Conservation (phyloP, 2,888 invertebrate genomes). For the Scaptodrosophila latifasciaeformis region DNA sequence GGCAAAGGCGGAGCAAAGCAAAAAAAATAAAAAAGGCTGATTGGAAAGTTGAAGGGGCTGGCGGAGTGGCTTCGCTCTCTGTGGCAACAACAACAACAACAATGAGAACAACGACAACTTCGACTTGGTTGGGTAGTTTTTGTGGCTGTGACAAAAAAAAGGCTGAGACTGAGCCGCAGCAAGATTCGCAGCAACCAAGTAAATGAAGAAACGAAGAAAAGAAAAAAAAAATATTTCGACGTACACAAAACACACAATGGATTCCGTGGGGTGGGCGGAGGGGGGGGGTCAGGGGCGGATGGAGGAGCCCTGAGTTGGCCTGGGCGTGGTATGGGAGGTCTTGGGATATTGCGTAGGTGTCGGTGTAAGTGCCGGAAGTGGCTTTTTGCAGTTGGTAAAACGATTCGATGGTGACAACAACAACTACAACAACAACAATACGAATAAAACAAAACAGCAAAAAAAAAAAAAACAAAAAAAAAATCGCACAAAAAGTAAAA, state of each 20-base stretch:
- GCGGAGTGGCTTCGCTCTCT: too few relatives aligned
- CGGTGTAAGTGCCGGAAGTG: conserved; percentile 38
- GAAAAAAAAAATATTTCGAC: neutral
- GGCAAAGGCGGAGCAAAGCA: too few relatives aligned
- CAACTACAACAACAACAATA: neutral
- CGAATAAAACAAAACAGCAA: neutral
- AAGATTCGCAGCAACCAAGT: neutral
- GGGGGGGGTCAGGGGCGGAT: neutral
- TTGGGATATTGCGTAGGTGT: conserved; percentile 25
- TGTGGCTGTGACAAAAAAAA: conserved; percentile 18
- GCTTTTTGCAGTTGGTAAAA: conserved; percentile 22
- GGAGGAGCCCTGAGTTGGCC: neutral
- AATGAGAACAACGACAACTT: too few relatives aligned
- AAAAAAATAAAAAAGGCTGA: too few relatives aligned
- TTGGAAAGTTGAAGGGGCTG: neutral
- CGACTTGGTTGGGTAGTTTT: conserved; percentile 22
- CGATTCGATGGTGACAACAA: conserved; percentile 14
- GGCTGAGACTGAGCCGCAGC: neutral
- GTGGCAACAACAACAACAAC: too few relatives aligned
- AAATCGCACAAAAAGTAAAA: conserved; percentile 10
- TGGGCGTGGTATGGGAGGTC: neutral
- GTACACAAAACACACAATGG: conserved; percentile 8
- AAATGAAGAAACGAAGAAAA: conserved; percentile 4
- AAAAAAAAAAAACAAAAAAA: too few relatives aligned
- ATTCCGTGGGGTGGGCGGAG: too few relatives aligned